phyloP scores from a whole-genome alignment of 2,113 vertebrate genomes.

The Corythaixoides concolor region DNA sequence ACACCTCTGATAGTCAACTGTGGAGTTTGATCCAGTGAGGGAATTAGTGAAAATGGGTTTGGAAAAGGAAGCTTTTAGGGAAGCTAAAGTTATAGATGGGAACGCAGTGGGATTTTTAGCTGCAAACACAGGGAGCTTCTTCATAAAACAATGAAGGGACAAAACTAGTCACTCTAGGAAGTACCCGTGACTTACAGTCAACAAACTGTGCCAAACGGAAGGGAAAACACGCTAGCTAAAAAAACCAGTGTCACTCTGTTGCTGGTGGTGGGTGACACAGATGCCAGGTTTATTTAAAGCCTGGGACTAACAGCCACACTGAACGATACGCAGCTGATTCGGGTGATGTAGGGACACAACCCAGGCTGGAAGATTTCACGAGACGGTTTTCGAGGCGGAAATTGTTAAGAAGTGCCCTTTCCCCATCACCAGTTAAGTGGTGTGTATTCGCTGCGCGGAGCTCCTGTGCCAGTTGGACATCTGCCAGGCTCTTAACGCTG shows the following conservation, averaged over 20 bases:
- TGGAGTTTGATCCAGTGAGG: background rate
- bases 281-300: background rate
- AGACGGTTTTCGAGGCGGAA: conserved; percentile 15
- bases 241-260: background rate
- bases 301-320: background rate
- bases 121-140: background rate
- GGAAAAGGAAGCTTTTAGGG: background rate
- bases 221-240: background rate
- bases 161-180: background rate
- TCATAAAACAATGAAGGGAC: background rate
- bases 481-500: conserved; percentile 32
- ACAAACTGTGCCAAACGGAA: background rate
- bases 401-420: conserved; percentile 25
- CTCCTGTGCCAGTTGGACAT: conserved; percentile 20
- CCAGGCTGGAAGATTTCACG: background rate
- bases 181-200: background rate
- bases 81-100: background rate
- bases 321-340: background rate
- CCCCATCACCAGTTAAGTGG: conserved; percentile 35
- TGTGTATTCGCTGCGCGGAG: background rate
- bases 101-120: background rate
- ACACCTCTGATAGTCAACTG: background rate
- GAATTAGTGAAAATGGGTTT: background rate
- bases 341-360: background rate
- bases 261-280: background rate